Base-by-base conservation (phyloP, 35 echinoderm and acorn worm genomes). In the Apostichopus japonicus region DNA sequence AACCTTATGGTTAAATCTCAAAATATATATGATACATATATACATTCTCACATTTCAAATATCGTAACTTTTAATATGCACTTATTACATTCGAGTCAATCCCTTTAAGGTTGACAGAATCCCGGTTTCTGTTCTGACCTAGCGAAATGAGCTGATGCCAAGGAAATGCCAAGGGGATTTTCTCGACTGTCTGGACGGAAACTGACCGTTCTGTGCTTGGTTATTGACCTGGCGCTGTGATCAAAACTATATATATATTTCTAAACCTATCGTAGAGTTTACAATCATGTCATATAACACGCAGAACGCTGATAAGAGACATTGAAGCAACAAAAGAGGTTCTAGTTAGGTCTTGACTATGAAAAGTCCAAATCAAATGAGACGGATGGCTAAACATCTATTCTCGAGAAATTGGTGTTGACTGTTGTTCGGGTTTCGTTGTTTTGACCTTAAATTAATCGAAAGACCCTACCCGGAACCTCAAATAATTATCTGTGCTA, bases 41-140 rank as follows among this genome's bases (percentile, higher is more conserved):
- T 44, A 44, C 33, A 44, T 44, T 44, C 2, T 44, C 33, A 44
- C 33, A n/a, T n/a, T n/a, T n/a, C 33, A 44, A 44, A 44, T 44
- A 44, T 44, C 33, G 2, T 44, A 44, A 44, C 33, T 44, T 44
- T 4, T 44, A 44, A 44, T 44, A 44, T 44, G 2, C 33, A 44
- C 33, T 44, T 44, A 44, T 44, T 4, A 44, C 33, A 3, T 44
- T 44, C 11, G 19, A 19, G 63, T 15, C 63, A 19, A 67, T 67
- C 63, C 63, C 63, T 67, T 67, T 67, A 67, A 67, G 63, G 63
- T 67, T 67, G 63, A 67, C 63, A 15, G 63, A 67, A 67, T 67
- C 63, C 63, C 63, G 63, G 63, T 67, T 83, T 83, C 54, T 83
- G 3, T 52, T 53, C 17, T 83, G 79, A 83, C 79, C 79, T 83